Percentiles rank a stretch among this genome's conserved stretches.
These are phyloP conservation scores for Drosophila insularis DNA, from an alignment of 1,140 invertebrate genomes.

Conservation along the genomic window DNA sequence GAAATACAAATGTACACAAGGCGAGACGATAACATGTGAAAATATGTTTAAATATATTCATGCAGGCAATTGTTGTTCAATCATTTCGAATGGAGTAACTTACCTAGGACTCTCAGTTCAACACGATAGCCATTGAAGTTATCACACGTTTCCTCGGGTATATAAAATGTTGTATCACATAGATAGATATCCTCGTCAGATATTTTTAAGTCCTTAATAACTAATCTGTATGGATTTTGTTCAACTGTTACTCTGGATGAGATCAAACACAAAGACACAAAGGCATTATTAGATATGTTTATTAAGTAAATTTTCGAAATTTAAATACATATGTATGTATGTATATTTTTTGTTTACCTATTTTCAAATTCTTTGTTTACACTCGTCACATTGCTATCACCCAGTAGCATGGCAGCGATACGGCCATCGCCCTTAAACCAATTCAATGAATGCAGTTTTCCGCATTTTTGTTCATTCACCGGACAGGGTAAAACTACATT, in stretches of 20 bases:
- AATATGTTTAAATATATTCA: too few relatives aligned
- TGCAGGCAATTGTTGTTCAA: conserved; percentile 1
- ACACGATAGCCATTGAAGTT: conserved; percentile 81
- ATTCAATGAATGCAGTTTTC: conserved; percentile 93
- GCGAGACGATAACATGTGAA: background rate
- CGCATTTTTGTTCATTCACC: conserved; percentile 89
- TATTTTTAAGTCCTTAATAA: conserved; percentile 80
- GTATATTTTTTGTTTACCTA: conserved; percentile 84
- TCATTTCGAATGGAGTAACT: conserved; percentile 16
- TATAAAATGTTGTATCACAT: conserved; percentile 82
- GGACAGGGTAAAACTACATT: conserved; percentile 89
- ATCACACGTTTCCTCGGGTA: conserved; percentile 82
- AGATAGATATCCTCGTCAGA: conserved; percentile 81
- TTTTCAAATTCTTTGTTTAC: conserved; percentile 88
- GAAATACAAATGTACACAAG: conserved; percentile 2
- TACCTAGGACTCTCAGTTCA: conserved; percentile 80
- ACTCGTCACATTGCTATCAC: conserved; percentile 85
- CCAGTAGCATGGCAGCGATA: conserved; percentile 91
- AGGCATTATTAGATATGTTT: too few relatives aligned
- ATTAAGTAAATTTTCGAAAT: too few relatives aligned
- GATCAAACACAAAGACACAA: too few relatives aligned
- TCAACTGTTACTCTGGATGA: conserved; percentile 71
- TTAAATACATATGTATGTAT: too few relatives aligned
- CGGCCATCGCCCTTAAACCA: conserved; percentile 92
- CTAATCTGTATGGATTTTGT: conserved; percentile 77